Evolutionary conservation across 2,113 vertebrate species (phyloP), one percentile per base, ranked within the genome.

Genomic region (Tragulus kanchil): DNA sequence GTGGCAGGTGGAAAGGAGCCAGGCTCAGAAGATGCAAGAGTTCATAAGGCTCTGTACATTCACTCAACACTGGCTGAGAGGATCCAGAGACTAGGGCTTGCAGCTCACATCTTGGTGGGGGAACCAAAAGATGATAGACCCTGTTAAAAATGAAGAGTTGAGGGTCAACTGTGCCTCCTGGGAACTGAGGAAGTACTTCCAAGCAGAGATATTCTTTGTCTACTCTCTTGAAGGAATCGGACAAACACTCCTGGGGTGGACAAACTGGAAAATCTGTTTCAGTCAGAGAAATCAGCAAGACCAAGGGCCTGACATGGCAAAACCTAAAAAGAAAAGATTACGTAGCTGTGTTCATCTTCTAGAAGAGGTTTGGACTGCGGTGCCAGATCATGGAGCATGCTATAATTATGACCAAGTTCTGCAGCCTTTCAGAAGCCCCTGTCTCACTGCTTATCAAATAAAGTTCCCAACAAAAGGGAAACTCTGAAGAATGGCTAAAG

Each of bases 111-210:
- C 26, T 95, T 1, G 0, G 1, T 54, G n/a, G 15, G 36, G 14
- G 8, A 1, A 48, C 17, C 2, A 17, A 71, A 71, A 12, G 9
- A 42, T 1, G 11, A 3, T 12, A n/a, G 26, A 26, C 2, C 1
- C 17, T 15, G 4, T 67, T 5, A 13, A 28, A 23, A 28, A 9
- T 59, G 7, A 48, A 65, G 54, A 88, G 52, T 62, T 13, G 31
- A 92, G 26, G 19, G 26, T 8, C 21, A 73, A 13, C 28, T 59
- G 50, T 56, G 50, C 10, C 31, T 6, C 31, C 26, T 17, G 6
- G 10, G 11, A 3, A 28, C 28, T 36, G 48, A 81, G 5, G 28
- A 13, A 28, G 16, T 50, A 31, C 8, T 62, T 58, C 54, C 28
- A 54, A 52, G 19, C 23, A 87, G 23, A 52, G 17, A 67, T 1